phyloP scores from a whole-genome alignment of 1,140 invertebrate genomes.

The Dryas iulia region DNA sequence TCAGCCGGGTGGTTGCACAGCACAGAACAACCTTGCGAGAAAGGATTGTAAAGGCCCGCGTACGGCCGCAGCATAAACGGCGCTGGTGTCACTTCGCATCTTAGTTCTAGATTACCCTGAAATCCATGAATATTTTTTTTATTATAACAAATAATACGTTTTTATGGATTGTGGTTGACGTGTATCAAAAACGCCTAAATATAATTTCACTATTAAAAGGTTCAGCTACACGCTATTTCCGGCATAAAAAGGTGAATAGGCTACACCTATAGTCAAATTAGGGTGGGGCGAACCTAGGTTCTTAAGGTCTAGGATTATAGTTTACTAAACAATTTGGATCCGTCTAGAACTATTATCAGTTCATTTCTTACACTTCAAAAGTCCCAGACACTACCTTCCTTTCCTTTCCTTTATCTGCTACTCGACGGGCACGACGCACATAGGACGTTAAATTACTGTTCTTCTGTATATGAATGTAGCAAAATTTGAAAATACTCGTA shows the following conservation, averaged over 20 bases:
- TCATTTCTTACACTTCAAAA: too few relatives aligned
- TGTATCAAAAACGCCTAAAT: neutral
- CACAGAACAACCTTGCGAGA: constrained; percentile 88
- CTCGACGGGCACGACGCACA: neutral
- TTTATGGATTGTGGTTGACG: neutral
- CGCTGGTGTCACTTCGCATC: constrained; percentile 79
- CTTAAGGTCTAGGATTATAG: too few relatives aligned
- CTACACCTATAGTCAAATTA: too few relatives aligned
- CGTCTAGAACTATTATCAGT: too few relatives aligned
- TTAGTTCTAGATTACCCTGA: constrained; percentile 54
- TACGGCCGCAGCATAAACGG: constrained; percentile 87
- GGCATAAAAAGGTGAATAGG: too few relatives aligned
- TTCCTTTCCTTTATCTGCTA: neutral
- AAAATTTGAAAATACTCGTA: neutral
- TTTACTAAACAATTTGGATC: too few relatives aligned
- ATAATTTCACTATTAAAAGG: neutral
- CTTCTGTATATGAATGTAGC: neutral
- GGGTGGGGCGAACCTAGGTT: too few relatives aligned
- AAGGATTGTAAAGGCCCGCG: constrained; percentile 89
- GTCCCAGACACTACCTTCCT: too few relatives aligned
- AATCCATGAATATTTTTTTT: too few relatives aligned
- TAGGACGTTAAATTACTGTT: too few relatives aligned
- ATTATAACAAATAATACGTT: neutral
- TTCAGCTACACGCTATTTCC: too few relatives aligned
- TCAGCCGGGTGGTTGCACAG: constrained; percentile 91